A percentile compares a stretch with the other conserved stretches of the same genome.
These are phyloP conservation scores for Metacarcinus magister DNA, from an alignment of 2,888 invertebrate genomes.

Conservation along the genomic window DNA sequence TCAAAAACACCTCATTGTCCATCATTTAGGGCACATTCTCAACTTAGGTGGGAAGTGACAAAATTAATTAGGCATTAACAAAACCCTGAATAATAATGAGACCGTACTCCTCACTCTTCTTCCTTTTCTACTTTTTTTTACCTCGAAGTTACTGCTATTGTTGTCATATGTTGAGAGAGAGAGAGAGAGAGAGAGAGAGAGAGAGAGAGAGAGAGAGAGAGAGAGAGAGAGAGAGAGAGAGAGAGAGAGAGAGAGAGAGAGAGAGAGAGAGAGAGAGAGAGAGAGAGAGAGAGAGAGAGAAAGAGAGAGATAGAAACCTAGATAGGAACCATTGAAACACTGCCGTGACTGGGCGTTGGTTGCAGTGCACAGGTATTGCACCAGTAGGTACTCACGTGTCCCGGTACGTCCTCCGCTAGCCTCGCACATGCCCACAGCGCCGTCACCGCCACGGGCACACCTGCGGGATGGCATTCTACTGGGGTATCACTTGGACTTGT, in stretches of 20 bases:
- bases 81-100: no score
- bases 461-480: not conserved
- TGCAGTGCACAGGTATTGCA: not conserved
- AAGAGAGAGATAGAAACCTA: no score
- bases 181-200: no score
- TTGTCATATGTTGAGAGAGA: not conserved
- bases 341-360: not conserved
- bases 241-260: not conserved
- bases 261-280: no score
- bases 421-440: conserved; percentile 1
- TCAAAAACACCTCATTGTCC: no score
- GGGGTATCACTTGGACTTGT: not conserved
- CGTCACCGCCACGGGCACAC: conserved; percentile 7
- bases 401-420: not conserved
- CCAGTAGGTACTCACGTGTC: not conserved
- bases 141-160: no score
- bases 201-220: not conserved
- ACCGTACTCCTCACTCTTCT: no score
- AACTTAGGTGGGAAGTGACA: no score
- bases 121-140: no score
- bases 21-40: no score
- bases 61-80: no score
- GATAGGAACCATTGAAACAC: not conserved
- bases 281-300: no score
- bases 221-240: conserved; percentile 22